phyloP scores from a whole-genome alignment of 2,113 vertebrate species.

The Psilopsiagon aurifrons region DNA sequence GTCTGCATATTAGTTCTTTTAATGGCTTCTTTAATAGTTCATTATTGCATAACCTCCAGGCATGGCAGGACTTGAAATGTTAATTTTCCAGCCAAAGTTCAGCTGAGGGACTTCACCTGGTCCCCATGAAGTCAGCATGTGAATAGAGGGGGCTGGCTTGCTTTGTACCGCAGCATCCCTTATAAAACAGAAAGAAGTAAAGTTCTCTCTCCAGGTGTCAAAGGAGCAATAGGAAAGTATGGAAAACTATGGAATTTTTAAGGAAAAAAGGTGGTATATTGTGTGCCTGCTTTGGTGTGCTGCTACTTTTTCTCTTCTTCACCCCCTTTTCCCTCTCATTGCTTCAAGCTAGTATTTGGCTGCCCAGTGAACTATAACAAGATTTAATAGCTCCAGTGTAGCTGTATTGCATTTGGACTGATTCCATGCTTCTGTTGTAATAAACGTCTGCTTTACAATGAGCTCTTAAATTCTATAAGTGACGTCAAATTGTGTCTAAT shows the following conservation, averaged over 20 bases:
- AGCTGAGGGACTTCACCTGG: constrained; percentile 15
- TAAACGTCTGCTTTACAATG: constrained; percentile 43
- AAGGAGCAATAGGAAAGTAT: neutral
- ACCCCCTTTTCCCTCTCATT: neutral
- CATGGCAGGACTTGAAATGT: constrained; percentile 22
- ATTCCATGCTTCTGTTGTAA: constrained; percentile 63
- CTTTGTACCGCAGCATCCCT: neutral
- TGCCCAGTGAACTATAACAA: constrained; percentile 39
- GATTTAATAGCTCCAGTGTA: constrained; percentile 54
- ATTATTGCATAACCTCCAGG: constrained; percentile 43
- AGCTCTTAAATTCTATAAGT: constrained; percentile 60
- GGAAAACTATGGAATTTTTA: neutral
- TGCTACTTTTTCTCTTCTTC: neutral
- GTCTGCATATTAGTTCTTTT: constrained; percentile 43
- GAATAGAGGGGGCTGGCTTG: neutral
- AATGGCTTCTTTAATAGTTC: constrained; percentile 51
- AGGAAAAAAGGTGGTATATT: neutral
- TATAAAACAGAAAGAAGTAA: neutral
- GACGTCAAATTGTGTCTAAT: constrained; percentile 73
- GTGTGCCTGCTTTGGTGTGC: neutral
- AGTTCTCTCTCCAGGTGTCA: neutral
- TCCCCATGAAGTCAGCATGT: neutral
- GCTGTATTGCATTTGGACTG: constrained; percentile 35
- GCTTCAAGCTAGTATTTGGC: constrained; percentile 7
- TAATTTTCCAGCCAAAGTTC: constrained; percentile 55